Conservation (phyloP, 1,140 invertebrate species). For the Nasonia giraulti region DNA sequence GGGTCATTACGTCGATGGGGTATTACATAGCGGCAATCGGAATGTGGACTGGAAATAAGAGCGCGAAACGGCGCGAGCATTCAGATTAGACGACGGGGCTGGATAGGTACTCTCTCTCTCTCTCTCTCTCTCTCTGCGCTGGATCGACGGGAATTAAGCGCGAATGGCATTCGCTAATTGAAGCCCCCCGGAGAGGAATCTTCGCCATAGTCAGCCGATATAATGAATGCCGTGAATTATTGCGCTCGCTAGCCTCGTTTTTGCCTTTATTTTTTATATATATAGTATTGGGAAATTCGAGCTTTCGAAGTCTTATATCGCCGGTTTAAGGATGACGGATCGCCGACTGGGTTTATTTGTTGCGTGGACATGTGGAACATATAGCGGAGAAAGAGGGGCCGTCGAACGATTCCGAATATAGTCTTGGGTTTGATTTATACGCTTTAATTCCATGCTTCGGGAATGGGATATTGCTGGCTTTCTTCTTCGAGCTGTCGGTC, state of each 20-base stretch:
- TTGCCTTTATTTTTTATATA: background rate
- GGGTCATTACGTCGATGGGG: slow-evolving; percentile 11
- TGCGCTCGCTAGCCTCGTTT: background rate
- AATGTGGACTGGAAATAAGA: slow-evolving; percentile 19
- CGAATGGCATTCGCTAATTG: slow-evolving; percentile 32
- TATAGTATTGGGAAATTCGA: background rate
- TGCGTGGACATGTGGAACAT: background rate
- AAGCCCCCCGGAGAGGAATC: slow-evolving; percentile 5
- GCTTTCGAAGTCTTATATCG: background rate
- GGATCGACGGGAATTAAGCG: slow-evolving; percentile 12
- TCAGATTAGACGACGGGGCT: slow-evolving; percentile 6
- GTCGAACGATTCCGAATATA: background rate
- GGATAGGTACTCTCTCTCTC: too few species aligned
- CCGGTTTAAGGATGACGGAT: background rate
- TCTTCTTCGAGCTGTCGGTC: too few species aligned
- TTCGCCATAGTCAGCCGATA: background rate
- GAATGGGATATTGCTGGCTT: background rate
- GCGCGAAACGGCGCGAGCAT: slow-evolving; percentile 1
- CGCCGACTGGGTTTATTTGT: background rate
- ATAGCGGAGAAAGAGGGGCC: background rate
- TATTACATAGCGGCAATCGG: background rate
- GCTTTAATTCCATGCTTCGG: background rate
- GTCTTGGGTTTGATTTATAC: background rate
- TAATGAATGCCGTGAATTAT: slow-evolving; percentile 29
- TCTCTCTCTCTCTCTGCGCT: too few species aligned